Evolutionary conservation across 2,797 vertebrate species (phyloP).

Genomic region (Garrulus glandarius): DNA sequence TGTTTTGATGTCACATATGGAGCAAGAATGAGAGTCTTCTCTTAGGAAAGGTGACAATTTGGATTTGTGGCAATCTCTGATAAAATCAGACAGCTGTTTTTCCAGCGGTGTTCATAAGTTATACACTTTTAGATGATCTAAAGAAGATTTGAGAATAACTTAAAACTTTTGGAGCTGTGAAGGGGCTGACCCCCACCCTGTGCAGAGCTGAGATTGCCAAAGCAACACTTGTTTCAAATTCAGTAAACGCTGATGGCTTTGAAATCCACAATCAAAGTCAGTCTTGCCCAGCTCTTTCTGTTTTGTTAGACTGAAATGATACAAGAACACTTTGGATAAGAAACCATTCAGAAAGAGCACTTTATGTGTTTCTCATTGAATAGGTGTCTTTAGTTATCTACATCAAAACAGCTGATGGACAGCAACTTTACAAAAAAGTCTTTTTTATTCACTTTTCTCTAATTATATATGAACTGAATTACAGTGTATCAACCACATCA

Average conservation of each 20-base stretch:
- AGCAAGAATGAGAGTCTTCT: background rate
- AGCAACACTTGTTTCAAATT: background rate
- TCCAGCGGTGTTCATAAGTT: background rate
- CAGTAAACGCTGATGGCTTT: background rate
- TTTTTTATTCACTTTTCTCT: background rate
- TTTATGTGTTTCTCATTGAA: background rate
- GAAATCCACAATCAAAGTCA: background rate
- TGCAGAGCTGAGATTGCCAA: background rate
- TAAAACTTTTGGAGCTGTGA: background rate
- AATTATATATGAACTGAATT: background rate
- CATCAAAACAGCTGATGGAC: background rate
- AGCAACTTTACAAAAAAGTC: background rate
- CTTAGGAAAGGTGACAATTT: background rate
- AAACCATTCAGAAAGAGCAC: background rate
- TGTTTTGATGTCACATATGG: background rate
- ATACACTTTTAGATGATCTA: background rate
- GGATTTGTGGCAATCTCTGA: background rate
- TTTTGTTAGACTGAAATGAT: background rate
- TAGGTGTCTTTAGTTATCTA: background rate
- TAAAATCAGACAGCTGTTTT: background rate
- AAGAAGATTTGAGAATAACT: background rate
- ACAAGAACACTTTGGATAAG: background rate
- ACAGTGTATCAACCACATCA: background rate
- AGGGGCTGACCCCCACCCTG: background rate
- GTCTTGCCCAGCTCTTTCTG: background rate